Evolutionary conservation across 2,888 invertebrate genomes (phyloP).

Genomic region (Amiota minor): DNA sequence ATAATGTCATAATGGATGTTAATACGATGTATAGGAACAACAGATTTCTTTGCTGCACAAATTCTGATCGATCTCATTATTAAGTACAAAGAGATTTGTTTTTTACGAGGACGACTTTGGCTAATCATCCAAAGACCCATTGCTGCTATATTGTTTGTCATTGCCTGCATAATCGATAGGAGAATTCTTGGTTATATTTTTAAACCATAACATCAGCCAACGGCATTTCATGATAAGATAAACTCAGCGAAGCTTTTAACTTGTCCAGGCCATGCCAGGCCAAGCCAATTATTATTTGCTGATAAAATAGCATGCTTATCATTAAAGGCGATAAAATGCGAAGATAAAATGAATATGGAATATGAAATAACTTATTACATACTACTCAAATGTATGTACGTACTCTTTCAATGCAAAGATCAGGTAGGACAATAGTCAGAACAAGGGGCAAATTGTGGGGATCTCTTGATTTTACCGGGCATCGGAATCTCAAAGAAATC

Average conservation of each 20-base stretch:
- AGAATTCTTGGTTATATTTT: conserved; percentile 3
- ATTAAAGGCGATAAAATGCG: conserved; percentile 18
- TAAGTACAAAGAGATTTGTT: too few relatives aligned
- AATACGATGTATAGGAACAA: too few relatives aligned
- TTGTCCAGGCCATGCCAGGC: neutral
- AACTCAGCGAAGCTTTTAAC: neutral
- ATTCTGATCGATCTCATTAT: too few relatives aligned
- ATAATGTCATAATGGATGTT: too few relatives aligned
- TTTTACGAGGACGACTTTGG: too few relatives aligned
- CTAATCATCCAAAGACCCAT: too few relatives aligned
- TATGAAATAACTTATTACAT: too few relatives aligned
- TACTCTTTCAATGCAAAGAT: neutral
- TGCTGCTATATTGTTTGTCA: neutral
- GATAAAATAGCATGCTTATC: conserved; percentile 34
- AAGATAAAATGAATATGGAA: neutral
- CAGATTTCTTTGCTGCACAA: too few relatives aligned
- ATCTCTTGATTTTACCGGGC: neutral
- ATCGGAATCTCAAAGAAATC: conserved; percentile 34
- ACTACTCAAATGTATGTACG: neutral
- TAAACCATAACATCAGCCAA: conserved; percentile 25
- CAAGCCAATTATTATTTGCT: conserved; percentile 2
- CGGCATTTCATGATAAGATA: conserved; percentile 20
- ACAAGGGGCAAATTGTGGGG: too few relatives aligned
- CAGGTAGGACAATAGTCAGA: too few relatives aligned
- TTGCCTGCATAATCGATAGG: neutral